These are phyloP conservation scores for Pterocles gutturalis DNA, from an alignment of 2,113 vertebrate species.

Conservation along the genomic window DNA sequence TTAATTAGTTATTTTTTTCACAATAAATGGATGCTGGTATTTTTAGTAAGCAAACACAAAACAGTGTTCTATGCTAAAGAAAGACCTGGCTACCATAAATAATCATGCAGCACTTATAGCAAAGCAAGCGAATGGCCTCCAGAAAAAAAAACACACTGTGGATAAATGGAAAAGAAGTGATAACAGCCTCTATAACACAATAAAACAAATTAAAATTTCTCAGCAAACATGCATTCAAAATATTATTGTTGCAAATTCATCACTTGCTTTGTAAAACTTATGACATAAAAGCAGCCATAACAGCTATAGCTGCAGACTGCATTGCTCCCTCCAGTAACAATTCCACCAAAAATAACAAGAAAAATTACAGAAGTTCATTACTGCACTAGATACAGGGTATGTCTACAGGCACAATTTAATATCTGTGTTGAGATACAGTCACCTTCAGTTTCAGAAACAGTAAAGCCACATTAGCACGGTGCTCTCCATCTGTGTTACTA, in stretches of 20 bases:
- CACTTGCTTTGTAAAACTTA: not conserved
- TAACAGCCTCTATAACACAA: constrained; percentile 28
- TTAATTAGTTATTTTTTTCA: constrained; percentile 6
- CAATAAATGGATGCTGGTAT: constrained; percentile 7
- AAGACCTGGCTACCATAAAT: constrained; percentile 7
- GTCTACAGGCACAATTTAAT: not conserved
- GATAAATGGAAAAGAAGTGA: constrained; percentile 28
- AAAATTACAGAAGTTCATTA: not conserved
- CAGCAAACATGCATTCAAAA: constrained; percentile 20
- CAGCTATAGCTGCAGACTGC: not conserved
- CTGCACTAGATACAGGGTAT: not conserved
- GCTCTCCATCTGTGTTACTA: not conserved
- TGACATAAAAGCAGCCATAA: not conserved
- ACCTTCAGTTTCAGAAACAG: not conserved
- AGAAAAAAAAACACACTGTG: not conserved
- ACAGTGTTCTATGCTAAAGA: constrained; percentile 17
- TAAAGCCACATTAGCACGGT: not conserved
- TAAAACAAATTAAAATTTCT: constrained; percentile 56
- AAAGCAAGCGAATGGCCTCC: constrained; percentile 31
- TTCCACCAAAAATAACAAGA: not conserved
- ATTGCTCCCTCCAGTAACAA: constrained; percentile 28
- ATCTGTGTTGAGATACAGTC: not conserved
- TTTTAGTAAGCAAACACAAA: constrained; percentile 46
- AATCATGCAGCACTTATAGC: constrained; percentile 18
- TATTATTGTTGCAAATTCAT: constrained; percentile 30